Evolutionary conservation across 2,888 invertebrate species (phyloP).

Genomic region (Opisthograptis luteolata): DNA sequence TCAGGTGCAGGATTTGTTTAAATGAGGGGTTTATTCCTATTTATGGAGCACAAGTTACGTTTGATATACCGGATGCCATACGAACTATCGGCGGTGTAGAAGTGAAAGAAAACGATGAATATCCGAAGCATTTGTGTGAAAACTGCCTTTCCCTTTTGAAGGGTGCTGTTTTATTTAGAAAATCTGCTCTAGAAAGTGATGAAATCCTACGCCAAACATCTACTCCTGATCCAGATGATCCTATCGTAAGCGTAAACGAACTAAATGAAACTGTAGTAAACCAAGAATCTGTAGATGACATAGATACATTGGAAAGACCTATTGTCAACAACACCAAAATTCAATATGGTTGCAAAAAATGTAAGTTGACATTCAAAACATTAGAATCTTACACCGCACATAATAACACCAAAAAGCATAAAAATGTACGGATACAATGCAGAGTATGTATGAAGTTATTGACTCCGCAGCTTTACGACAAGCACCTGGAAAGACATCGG

Average conservation of each 20-base stretch:
- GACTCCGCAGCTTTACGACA: conserved; percentile 49
- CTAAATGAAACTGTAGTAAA: too few species aligned
- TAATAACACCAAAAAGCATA: conserved; percentile 26
- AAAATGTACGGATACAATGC: conserved; percentile 41
- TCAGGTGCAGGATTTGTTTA: conserved; percentile 63
- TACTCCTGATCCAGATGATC: neutral
- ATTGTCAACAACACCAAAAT: neutral
- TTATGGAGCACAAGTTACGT: conserved; percentile 37
- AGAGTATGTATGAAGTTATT: conserved; percentile 44
- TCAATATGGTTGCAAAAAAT: conserved; percentile 27
- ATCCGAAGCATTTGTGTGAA: conserved; percentile 57
- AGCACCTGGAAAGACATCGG: conserved; percentile 49
- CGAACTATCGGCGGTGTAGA: conserved; percentile 51
- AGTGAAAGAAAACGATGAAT: conserved; percentile 49
- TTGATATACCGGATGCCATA: conserved; percentile 55
- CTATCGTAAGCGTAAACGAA: conserved; percentile 13
- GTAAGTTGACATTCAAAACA: conserved; percentile 26
- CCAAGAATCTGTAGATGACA: neutral
- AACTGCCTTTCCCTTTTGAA: conserved; percentile 51
- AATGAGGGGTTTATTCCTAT: conserved; percentile 56
- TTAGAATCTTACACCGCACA: conserved; percentile 23
- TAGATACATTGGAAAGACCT: conserved; percentile 3
- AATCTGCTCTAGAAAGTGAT: conserved; percentile 55
- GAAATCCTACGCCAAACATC: conserved; percentile 38
- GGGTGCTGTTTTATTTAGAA: conserved; percentile 55